Conservation (phyloP, 2,113 vertebrate species). For the Sylvilagus bachmani region DNA sequence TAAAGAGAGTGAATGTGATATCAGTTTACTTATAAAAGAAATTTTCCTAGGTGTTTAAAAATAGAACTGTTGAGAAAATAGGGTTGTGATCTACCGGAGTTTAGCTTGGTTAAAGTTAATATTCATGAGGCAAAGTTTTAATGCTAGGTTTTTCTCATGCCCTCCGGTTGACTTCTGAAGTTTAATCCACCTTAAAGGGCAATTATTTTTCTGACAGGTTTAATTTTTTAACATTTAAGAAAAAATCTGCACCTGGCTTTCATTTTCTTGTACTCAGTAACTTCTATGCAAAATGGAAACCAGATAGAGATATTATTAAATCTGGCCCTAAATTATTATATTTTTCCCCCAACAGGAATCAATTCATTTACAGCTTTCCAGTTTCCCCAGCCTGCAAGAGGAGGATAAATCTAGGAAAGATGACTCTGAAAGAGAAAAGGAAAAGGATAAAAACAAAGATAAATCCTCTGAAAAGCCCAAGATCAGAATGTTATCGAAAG, state of each 20-base stretch:
- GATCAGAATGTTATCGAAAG: conserved; percentile 95
- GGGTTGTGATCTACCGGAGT: conserved; percentile 44
- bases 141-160: conserved; percentile 58
- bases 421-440: conserved; percentile 92
- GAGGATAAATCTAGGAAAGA: conserved; percentile 91
- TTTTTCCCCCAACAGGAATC: conserved; percentile 89
- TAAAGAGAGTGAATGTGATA: neutral
- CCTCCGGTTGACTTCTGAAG: conserved; percentile 72
- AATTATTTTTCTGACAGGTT: conserved; percentile 78
- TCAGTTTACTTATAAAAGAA: conserved; percentile 13
- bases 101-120: conserved; percentile 65
- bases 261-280: conserved; percentile 79
- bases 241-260: conserved; percentile 85
- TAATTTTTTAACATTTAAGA: conserved; percentile 77
- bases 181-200: conserved; percentile 70
- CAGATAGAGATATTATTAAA: conserved; percentile 51
- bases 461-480: conserved; percentile 92
- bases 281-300: conserved; percentile 79
- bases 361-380: conserved; percentile 90
- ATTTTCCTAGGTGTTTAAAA: conserved; percentile 66
- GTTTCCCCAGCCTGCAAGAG: conserved; percentile 91
- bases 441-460: conserved; percentile 92
- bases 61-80: conserved; percentile 70
- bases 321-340: conserved; percentile 85
- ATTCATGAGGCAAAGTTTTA: conserved; percentile 75